These are phyloP conservation scores for Drosophila hydei DNA, from an alignment of 1,140 invertebrate species.

Conservation along the genomic window DNA sequence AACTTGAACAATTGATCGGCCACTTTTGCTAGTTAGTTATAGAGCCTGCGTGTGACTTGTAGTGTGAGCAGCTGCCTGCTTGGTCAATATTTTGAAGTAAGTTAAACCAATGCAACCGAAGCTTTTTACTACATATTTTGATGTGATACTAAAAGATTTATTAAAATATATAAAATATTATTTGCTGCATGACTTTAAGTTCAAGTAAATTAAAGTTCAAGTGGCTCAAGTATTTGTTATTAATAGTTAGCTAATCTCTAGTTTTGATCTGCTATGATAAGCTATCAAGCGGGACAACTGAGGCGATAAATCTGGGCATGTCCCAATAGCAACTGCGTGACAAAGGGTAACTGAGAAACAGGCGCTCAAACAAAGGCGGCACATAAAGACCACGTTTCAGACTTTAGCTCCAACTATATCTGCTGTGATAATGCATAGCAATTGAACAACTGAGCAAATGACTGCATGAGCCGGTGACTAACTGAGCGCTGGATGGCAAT, in stretches of 20 bases:
- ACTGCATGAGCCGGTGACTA: slow-evolving; percentile 45
- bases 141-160: no score
- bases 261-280: slow-evolving; percentile 1
- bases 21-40: slow-evolving; percentile 43
- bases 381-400: background rate
- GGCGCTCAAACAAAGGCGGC: slow-evolving; percentile 12
- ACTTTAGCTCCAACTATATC: background rate
- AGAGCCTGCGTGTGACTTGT: slow-evolving; percentile 24
- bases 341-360: background rate
- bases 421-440: slow-evolving; percentile 33
- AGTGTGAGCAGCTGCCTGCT: slow-evolving; percentile 28
- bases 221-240: background rate
- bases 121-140: no score
- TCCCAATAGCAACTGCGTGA: background rate
- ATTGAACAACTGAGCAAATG: slow-evolving; percentile 13
- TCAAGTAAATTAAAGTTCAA: no score
- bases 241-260: slow-evolving; percentile 1
- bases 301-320: background rate
- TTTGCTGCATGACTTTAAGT: no score
- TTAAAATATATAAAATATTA: no score
- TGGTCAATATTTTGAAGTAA: slow-evolving; percentile 6
- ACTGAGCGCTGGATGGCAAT: slow-evolving; percentile 53
- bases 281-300: background rate
- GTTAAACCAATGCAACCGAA: no score
- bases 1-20: slow-evolving; percentile 8